phyloP scores from a whole-genome alignment of 2,797 vertebrate genomes.

The Trachops cirrhosus region DNA sequence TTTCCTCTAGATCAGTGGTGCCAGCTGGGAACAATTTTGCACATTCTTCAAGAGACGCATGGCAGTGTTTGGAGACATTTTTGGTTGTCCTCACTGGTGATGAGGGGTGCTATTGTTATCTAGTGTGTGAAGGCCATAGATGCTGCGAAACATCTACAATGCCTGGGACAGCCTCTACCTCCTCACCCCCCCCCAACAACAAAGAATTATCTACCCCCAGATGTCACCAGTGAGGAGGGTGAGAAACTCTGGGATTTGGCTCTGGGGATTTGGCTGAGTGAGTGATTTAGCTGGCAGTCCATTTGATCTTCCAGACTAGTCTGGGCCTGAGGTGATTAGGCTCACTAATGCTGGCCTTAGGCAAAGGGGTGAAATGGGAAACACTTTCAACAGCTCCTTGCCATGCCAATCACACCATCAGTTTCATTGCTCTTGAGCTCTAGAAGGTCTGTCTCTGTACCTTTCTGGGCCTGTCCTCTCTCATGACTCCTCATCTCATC shows the following conservation, averaged over 20 bases:
- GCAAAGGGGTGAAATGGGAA: background rate
- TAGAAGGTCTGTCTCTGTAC: background rate
- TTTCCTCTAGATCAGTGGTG: background rate
- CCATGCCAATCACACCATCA: background rate
- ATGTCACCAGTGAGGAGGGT: background rate
- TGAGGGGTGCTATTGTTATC: background rate
- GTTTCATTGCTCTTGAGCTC: background rate
- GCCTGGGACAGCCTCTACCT: background rate
- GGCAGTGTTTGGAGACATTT: background rate
- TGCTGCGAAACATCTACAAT: background rate
- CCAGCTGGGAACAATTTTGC: background rate
- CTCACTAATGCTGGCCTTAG: background rate
- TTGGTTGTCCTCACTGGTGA: background rate
- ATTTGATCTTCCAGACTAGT: constrained; percentile 8
- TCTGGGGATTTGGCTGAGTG: background rate
- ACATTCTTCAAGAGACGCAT: background rate
- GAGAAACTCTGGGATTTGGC: background rate
- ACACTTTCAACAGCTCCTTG: background rate
- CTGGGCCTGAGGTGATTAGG: background rate
- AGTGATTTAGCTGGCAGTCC: background rate
- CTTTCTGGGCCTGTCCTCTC: background rate
- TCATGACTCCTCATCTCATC: background rate
- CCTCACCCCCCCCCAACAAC: background rate
- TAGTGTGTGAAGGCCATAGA: background rate
- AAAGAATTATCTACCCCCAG: background rate